These are phyloP conservation scores for Coracopsis vasa DNA, from an alignment of 2,113 vertebrate species.

Conservation along the genomic window DNA sequence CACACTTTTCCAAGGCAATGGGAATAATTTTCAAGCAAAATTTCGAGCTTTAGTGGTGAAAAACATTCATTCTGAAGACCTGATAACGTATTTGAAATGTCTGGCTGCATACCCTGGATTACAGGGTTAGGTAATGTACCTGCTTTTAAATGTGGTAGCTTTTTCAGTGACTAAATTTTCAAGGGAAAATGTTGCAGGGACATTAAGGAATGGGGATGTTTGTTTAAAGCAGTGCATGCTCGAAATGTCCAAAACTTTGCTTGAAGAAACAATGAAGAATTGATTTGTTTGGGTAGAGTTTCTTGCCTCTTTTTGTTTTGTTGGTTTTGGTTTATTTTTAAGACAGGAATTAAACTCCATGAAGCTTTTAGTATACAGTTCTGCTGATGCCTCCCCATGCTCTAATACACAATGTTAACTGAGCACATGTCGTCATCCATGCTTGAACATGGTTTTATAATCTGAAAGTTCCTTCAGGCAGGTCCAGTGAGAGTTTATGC, in stretches of 20 bases:
- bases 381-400: not conserved
- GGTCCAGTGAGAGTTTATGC: not conserved
- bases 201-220: not conserved
- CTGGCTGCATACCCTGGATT: not conserved
- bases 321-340: not conserved
- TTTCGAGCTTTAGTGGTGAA: not conserved
- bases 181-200: not conserved
- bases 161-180: not conserved
- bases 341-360: not conserved
- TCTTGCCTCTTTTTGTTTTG: not conserved
- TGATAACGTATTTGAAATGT: not conserved
- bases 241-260: not conserved
- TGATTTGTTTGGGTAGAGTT: not conserved
- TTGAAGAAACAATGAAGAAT: not conserved
- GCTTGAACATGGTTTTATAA: not conserved
- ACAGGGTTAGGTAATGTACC: not conserved
- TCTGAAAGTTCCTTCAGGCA: fast-evolving
- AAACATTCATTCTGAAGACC: not conserved
- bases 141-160: not conserved
- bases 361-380: not conserved
- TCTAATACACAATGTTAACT: not conserved
- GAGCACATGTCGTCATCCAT: fast-evolving
- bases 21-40: not conserved
- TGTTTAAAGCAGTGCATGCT: not conserved
- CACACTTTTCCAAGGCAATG: not conserved